phyloP scores from a whole-genome alignment of 2,113 vertebrate genomes.

The Prietella phreatophila region DNA sequence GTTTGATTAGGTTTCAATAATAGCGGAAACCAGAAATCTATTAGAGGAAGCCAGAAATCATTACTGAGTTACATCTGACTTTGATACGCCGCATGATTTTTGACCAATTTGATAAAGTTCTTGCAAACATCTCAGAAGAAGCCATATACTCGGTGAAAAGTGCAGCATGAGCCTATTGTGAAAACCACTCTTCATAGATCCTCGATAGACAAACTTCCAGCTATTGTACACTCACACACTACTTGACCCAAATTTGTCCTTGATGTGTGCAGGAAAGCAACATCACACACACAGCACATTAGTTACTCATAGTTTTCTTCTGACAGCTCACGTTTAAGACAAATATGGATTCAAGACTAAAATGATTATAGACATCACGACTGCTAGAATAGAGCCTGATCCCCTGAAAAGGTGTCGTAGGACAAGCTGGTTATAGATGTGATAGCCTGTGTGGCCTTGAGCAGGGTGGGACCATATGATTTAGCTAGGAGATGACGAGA shows the following conservation, averaged over 20 bases:
- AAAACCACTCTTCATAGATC: neutral
- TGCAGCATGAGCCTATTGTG: neutral
- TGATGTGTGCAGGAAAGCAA: neutral
- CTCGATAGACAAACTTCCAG: neutral
- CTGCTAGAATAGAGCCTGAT: neutral
- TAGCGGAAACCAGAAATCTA: neutral
- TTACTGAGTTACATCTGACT: neutral
- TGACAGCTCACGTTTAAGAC: neutral
- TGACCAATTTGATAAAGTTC: neutral
- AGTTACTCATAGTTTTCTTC: neutral
- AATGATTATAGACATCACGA: neutral
- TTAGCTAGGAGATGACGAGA: slow-evolving; percentile 13
- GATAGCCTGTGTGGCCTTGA: slow-evolving; percentile 12
- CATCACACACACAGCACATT: neutral
- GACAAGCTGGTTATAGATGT: slow-evolving; percentile 21
- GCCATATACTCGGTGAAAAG: neutral
- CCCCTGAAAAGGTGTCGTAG: neutral
- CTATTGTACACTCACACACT: neutral
- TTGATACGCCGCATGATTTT: neutral
- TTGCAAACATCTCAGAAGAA: neutral
- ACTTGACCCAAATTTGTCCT: neutral
- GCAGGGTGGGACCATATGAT: slow-evolving; percentile 4
- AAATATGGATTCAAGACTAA: neutral
- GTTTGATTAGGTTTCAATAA: neutral
- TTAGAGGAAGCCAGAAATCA: neutral